A percentile compares a stretch with the other conserved stretches of the same genome.
Evolutionary conservation across 1,140 invertebrate species (phyloP).

Genomic region (Leptinotarsa undecemlineata): DNA sequence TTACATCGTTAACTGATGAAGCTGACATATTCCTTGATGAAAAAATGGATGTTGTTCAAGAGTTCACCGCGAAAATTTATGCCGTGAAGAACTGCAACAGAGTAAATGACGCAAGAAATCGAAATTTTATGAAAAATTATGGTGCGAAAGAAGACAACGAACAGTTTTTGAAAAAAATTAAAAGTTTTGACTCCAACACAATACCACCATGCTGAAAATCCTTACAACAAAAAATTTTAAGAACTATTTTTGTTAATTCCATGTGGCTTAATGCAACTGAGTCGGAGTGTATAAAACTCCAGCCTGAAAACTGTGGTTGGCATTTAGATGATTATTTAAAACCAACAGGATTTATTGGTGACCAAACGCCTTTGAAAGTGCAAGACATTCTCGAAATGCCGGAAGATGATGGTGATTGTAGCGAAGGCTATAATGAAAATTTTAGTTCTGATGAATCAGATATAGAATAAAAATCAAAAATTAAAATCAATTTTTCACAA

Average conservation of each 20-base stretch:
- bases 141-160: not conserved
- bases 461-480: no score
- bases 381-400: not conserved
- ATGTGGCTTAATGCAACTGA: not conserved
- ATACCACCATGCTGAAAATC: not conserved
- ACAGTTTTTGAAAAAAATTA: constrained; percentile 40
- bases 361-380: not conserved
- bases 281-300: not conserved
- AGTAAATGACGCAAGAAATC: constrained; percentile 34
- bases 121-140: constrained; percentile 33
- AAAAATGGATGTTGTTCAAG: constrained; percentile 26
- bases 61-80: constrained; percentile 29
- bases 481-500: no score
- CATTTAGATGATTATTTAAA: not conserved
- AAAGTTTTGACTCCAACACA: constrained; percentile 1
- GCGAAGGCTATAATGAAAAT: no score
- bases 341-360: not conserved
- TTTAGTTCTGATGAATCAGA: no score
- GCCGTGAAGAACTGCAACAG: constrained; percentile 38
- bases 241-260: not conserved
- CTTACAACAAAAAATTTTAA: not conserved
- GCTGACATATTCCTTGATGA: constrained; percentile 24
- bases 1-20: constrained; percentile 38
- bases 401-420: no score
- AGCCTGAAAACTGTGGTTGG: not conserved